Conservation (phyloP, 2,113 vertebrate species). For the Myodes glareolus region DNA sequence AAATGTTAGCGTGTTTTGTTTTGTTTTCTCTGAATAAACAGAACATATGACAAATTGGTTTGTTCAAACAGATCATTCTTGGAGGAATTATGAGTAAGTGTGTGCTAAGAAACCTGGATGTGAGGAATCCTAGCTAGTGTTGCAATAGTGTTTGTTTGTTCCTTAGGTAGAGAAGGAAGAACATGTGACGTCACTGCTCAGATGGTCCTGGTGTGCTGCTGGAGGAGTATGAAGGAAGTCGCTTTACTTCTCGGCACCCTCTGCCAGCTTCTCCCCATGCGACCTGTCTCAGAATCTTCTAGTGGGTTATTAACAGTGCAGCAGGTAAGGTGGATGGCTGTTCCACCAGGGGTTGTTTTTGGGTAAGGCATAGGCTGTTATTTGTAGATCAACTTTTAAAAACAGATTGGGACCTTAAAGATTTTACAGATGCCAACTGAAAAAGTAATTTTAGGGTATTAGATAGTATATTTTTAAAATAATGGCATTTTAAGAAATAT, state of each 20-base stretch:
- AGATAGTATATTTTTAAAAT: slow-evolving; percentile 39
- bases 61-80: slow-evolving; percentile 60
- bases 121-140: slow-evolving; percentile 55
- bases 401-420: neutral
- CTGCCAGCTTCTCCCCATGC: slow-evolving; percentile 92
- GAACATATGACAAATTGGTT: slow-evolving; percentile 57
- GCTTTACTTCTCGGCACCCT: slow-evolving; percentile 94
- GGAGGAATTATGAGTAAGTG: slow-evolving; percentile 63
- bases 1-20: slow-evolving; percentile 42
- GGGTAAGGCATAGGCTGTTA: neutral
- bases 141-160: slow-evolving; percentile 51
- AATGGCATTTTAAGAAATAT: slow-evolving; percentile 40
- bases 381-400: slow-evolving; percentile 1
- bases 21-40: slow-evolving; percentile 48
- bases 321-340: slow-evolving; percentile 87
- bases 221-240: slow-evolving; percentile 98
- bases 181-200: slow-evolving; percentile 94
- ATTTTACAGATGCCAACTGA: neutral
- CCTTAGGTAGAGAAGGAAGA: slow-evolving; percentile 83
- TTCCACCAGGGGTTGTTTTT: neutral
- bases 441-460: slow-evolving; percentile 31
- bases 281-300: slow-evolving; percentile 62
- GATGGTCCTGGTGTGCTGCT: slow-evolving; percentile 97
- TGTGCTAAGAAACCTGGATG: slow-evolving; percentile 55
- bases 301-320: slow-evolving; percentile 89